phyloP scores from a whole-genome alignment of 2,113 vertebrate genomes.

The Triplophysa dalaica region DNA sequence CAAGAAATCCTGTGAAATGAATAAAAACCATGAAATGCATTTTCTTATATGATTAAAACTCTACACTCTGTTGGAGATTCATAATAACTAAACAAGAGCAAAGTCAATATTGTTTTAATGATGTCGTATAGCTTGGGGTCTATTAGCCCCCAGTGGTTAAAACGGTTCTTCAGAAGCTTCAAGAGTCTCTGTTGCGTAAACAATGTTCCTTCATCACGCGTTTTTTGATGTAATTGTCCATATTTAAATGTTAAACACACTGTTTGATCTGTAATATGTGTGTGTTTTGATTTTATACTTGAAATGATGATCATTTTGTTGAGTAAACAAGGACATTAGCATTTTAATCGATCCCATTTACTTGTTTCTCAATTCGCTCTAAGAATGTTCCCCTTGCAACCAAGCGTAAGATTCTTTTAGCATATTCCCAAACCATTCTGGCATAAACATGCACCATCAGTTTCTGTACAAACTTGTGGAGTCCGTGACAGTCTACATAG shows the following conservation, averaged over 20 bases:
- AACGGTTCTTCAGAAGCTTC: not conserved
- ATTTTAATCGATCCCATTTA: constrained; percentile 26
- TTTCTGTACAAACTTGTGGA: no score
- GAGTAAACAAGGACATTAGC: constrained; percentile 38
- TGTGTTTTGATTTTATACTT: constrained; percentile 39
- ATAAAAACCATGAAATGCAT: not conserved
- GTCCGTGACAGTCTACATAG: no score
- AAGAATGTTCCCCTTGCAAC: not conserved
- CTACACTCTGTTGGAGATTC: constrained; percentile 13
- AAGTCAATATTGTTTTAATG: constrained; percentile 29
- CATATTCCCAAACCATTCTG: no score
- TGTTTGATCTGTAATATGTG: constrained; percentile 21
- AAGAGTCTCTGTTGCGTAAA: constrained; percentile 26
- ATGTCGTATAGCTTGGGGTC: not conserved
- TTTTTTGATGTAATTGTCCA: constrained; percentile 33
- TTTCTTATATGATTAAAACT: not conserved
- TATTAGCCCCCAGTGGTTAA: constrained; percentile 28
- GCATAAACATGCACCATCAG: no score
- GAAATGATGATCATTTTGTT: constrained; percentile 38
- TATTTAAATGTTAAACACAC: constrained; percentile 25
- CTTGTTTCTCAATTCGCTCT: constrained; percentile 4
- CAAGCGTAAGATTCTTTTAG: not conserved
- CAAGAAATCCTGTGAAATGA: no score
- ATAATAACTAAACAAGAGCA: constrained; percentile 20
- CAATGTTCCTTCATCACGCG: constrained; percentile 10